These are phyloP conservation scores for Hypercompe scribonia DNA, from an alignment of 2,888 invertebrate species.

Conservation along the genomic window DNA sequence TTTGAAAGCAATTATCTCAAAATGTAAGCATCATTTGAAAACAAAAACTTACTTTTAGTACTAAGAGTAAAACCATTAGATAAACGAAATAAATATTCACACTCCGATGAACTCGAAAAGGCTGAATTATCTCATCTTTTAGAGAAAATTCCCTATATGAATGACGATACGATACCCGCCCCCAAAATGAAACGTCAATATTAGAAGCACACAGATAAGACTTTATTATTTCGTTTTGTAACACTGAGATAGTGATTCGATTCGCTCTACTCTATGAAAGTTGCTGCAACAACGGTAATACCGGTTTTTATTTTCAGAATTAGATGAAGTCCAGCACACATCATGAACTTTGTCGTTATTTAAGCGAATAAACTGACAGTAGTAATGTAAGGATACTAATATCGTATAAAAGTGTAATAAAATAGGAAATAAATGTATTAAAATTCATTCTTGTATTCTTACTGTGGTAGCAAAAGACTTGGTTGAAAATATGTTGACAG, in stretches of 20 bases:
- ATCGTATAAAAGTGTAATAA: not conserved
- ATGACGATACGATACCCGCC: conserved; percentile 73
- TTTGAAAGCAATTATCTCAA: conserved; percentile 30
- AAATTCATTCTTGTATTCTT: not conserved
- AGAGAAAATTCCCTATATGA: conserved; percentile 50
- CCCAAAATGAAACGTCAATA: conserved; percentile 81
- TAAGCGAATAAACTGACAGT: not conserved
- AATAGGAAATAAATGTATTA: not conserved
- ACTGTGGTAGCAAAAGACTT: not conserved
- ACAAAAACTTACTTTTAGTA: conserved; percentile 59
- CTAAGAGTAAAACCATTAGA: conserved; percentile 58
- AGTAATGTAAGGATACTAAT: not conserved
- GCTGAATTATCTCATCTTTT: conserved; percentile 62
- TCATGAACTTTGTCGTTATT: not conserved
- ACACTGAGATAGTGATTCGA: conserved; percentile 6
- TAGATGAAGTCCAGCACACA: not conserved
- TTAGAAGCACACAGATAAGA: conserved; percentile 24
- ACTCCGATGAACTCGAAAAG: conserved; percentile 41
- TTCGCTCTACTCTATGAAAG: not conserved
- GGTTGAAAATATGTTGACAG: not conserved
- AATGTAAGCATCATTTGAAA: conserved; percentile 16
- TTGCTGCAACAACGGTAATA: not conserved
- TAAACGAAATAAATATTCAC: conserved; percentile 32
- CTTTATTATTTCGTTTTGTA: conserved; percentile 5
- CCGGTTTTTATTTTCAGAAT: not conserved